A percentile compares a stretch with the other conserved stretches of the same genome.
Evolutionary conservation across 2,113 vertebrate genomes (phyloP).

Genomic region (Pedetes capensis): DNA sequence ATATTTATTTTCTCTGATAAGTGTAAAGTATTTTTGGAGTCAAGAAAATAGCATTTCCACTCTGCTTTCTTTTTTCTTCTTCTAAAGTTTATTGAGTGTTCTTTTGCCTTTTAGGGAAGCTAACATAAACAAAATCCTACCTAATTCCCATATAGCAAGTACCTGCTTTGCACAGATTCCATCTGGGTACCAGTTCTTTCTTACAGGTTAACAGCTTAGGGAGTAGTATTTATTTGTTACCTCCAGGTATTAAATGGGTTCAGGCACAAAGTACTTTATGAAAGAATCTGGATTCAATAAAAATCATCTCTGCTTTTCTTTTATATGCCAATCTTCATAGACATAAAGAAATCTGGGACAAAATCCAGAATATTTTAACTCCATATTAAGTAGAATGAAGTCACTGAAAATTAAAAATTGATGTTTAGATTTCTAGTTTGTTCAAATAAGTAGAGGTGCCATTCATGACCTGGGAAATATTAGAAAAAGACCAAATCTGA

Average conservation of each 20-base stretch:
- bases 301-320: constrained; percentile 17
- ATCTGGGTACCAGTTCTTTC: not conserved
- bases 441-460: not conserved
- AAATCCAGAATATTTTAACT: not conserved
- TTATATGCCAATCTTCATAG: not conserved
- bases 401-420: not conserved
- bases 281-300: not conserved
- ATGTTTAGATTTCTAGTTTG: not conserved
- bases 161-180: not conserved
- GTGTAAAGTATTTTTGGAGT: not conserved
- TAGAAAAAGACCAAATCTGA: not conserved
- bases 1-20: constrained; percentile 47
- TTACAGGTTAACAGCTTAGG: not conserved
- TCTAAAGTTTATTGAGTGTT: not conserved
- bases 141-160: not conserved
- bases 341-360: not conserved
- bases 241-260: not conserved
- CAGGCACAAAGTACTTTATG: not conserved
- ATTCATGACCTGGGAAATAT: not conserved
- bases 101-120: not conserved
- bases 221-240: not conserved
- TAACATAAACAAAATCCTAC: constrained; percentile 2
- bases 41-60: constrained; percentile 1
- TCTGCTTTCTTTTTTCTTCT: not conserved
- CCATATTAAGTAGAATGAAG: not conserved